phyloP scores from a whole-genome alignment of 1,140 invertebrate genomes.

The Asbolus verrucosus region DNA sequence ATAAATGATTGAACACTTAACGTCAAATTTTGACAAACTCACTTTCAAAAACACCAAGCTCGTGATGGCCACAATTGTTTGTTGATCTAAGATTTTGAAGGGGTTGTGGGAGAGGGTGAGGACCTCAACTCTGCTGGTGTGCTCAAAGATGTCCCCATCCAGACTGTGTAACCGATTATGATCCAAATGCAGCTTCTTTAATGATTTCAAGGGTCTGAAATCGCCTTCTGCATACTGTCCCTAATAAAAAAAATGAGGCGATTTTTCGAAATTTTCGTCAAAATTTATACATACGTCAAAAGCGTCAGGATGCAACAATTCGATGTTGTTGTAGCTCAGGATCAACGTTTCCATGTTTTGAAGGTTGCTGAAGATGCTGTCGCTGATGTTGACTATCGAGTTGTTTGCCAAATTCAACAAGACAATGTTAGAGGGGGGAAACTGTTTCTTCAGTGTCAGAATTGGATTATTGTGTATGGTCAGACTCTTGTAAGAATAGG shows the following conservation, averaged over 20 bases:
- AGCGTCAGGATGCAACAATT: constrained; percentile 70
- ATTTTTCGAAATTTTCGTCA: neutral
- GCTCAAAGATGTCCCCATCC: constrained; percentile 78
- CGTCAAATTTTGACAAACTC: constrained; percentile 32
- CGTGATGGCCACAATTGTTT: constrained; percentile 73
- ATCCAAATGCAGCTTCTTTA: constrained; percentile 74
- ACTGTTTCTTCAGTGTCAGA: constrained; percentile 49
- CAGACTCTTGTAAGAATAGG: constrained; percentile 39
- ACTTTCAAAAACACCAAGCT: constrained; percentile 75
- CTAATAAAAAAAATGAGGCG: too few relatives aligned
- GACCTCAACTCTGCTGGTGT: constrained; percentile 71
- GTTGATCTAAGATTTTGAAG: constrained; percentile 71
- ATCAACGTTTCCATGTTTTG: constrained; percentile 73
- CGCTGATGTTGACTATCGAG: constrained; percentile 71
- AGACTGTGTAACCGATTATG: constrained; percentile 76
- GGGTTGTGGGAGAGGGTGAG: constrained; percentile 78
- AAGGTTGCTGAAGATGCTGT: constrained; percentile 73
- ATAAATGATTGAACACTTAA: constrained; percentile 42
- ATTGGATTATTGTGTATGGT: neutral
- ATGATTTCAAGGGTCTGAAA: constrained; percentile 68
- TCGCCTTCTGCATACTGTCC: constrained; percentile 63
- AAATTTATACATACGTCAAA: constrained; percentile 71
- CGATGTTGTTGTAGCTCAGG: constrained; percentile 76
- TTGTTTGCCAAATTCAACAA: constrained; percentile 62
- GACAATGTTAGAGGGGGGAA: constrained; percentile 49